Evolutionary conservation across 2,797 vertebrate genomes (phyloP).

Genomic region (Saguinus oedipus): DNA sequence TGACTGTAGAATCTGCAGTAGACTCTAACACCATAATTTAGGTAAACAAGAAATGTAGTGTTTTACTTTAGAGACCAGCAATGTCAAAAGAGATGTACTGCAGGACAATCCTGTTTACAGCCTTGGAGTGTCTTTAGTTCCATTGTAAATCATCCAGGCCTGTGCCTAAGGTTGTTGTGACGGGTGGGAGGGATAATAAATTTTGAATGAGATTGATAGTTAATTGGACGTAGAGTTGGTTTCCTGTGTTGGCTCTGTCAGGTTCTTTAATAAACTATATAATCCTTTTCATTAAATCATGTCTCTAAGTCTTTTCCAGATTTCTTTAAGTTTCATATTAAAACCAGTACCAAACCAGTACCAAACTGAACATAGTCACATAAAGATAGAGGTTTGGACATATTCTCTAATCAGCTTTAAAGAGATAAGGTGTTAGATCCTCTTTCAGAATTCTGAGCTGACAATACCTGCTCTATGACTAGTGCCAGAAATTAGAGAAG

Average conservation of each 20-base stretch:
- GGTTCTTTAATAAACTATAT: slow-evolving; percentile 64
- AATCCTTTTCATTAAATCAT: slow-evolving; percentile 71
- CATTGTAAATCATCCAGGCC: slow-evolving; percentile 40
- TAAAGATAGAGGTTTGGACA: slow-evolving; percentile 60
- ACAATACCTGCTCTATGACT: slow-evolving; percentile 68
- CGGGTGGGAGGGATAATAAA: neutral
- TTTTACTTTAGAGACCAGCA: slow-evolving; percentile 52
- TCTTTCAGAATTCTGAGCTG: slow-evolving; percentile 58
- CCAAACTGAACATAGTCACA: slow-evolving; percentile 21
- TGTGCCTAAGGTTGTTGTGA: slow-evolving; percentile 1
- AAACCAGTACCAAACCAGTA: slow-evolving; percentile 60
- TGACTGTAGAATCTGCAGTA: slow-evolving; percentile 29
- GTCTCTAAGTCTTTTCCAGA: slow-evolving; percentile 38
- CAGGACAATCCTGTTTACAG: slow-evolving; percentile 55
- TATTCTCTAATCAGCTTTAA: slow-evolving; percentile 60
- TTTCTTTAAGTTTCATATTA: slow-evolving; percentile 62
- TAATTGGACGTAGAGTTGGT: slow-evolving; percentile 61
- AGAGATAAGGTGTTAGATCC: slow-evolving; percentile 62
- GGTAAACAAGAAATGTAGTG: slow-evolving; percentile 47
- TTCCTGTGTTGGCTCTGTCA: slow-evolving; percentile 61
- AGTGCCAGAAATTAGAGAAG: slow-evolving; percentile 65
- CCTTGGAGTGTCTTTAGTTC: slow-evolving; percentile 4
- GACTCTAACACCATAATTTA: slow-evolving; percentile 2
- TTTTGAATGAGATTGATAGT: slow-evolving; percentile 61
- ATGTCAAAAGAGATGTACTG: slow-evolving; percentile 46